phyloP scores from a whole-genome alignment of 1,140 invertebrate species.

The Saccostrea echinata region DNA sequence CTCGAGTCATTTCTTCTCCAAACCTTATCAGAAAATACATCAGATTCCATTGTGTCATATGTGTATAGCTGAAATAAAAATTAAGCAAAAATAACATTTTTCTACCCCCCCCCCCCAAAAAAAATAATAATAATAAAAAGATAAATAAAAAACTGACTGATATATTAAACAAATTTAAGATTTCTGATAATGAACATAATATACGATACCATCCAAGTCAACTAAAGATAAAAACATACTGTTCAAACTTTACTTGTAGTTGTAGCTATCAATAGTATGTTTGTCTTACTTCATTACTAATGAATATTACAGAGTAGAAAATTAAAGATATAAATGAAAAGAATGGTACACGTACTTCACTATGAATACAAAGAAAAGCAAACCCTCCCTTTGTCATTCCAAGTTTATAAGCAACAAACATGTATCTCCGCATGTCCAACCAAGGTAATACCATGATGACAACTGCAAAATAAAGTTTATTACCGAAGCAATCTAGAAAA shows the following conservation, averaged over 20 bases:
- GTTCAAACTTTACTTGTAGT: too few species aligned
- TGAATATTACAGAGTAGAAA: neutral
- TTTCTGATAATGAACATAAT: too few species aligned
- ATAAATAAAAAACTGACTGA: too few species aligned
- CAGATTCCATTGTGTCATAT: slow-evolving; percentile 63
- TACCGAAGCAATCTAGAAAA: neutral
- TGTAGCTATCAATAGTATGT: too few species aligned
- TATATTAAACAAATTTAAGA: too few species aligned
- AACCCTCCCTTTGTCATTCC: slow-evolving; percentile 94
- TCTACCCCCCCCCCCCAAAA: too few species aligned
- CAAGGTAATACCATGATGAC: slow-evolving; percentile 91
- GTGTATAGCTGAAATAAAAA: slow-evolving; percentile 68
- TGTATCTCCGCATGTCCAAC: slow-evolving; percentile 88
- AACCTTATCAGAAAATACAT: slow-evolving; percentile 70
- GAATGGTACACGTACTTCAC: slow-evolving; percentile 68
- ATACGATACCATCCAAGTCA: too few species aligned
- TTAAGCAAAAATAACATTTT: too few species aligned
- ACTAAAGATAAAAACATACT: too few species aligned
- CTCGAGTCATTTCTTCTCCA: slow-evolving; percentile 70
- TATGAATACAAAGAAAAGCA: slow-evolving; percentile 92
- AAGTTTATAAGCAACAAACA: slow-evolving; percentile 90
- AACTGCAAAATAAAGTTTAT: slow-evolving; percentile 82
- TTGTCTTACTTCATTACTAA: too few species aligned
- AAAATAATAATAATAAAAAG: too few species aligned
- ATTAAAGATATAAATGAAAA: neutral